These are phyloP conservation scores for Chiloscyllium plagiosum DNA, from an alignment of 2,113 vertebrate genomes.

Conservation along the genomic window DNA sequence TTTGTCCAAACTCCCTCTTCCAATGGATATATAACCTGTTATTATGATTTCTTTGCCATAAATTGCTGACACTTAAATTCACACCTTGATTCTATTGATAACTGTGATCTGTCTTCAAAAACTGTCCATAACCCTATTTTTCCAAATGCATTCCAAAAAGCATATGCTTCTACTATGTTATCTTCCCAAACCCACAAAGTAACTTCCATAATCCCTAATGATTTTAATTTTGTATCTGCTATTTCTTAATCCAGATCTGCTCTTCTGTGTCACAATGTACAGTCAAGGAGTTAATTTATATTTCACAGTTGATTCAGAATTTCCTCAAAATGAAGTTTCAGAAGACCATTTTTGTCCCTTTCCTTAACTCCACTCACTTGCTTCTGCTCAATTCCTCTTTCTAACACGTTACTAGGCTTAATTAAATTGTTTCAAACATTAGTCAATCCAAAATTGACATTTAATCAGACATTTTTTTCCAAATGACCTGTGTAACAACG, in stretches of 20 bases:
- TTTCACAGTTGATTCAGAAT: too few relatives aligned
- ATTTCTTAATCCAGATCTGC: too few relatives aligned
- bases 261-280: too few relatives aligned
- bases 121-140: not conserved
- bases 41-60: not conserved
- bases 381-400: not conserved
- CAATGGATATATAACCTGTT: not conserved
- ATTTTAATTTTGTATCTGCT: too few relatives aligned
- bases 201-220: not conserved
- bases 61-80: not conserved
- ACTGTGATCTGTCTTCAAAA: not conserved
- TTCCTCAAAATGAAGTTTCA: too few relatives aligned
- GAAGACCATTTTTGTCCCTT: not conserved
- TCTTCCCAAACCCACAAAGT: not conserved
- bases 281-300: too few relatives aligned
- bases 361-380: not conserved
- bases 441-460: not conserved
- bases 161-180: not conserved
- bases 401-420: not conserved
- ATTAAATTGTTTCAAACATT: not conserved
- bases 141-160: not conserved
- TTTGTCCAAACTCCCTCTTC: not conserved
- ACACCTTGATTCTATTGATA: not conserved
- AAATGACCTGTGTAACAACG: not conserved
- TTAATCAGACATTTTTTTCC: not conserved